Base-by-base conservation (phyloP, 2,797 vertebrate species). In the Gymnodraco acuticeps region DNA sequence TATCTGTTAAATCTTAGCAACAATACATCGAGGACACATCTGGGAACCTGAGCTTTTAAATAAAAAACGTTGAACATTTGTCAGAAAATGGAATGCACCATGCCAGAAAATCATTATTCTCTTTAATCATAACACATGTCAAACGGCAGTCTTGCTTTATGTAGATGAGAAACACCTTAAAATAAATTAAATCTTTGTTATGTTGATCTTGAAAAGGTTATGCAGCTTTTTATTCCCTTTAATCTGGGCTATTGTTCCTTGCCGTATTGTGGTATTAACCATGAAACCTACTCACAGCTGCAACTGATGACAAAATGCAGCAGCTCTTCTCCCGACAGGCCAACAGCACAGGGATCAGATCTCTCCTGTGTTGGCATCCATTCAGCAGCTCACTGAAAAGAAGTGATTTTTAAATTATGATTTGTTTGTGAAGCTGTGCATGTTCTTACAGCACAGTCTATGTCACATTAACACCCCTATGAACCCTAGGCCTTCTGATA, bases 341-440 rank as follows among this genome's bases (percentile, higher is more conserved):
- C 61, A 88, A 81, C 65, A 75, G 48, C 82, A 58, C 51, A 16
- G 33, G 77, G 65, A 80, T 78, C 77, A 52, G 81, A 77, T 87
- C 55, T 64, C 60, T 71, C 27, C 19, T 76, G 52, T 52, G 64
- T 64, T 82, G 47, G n/a, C 60, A 23, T 86, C 56, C 31, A 64
- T 70, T 82, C 75, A 70, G 58, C 20, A 47, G 61, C 80, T 73
- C 47, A 47, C 63, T 74, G 60, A 12, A 52, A 69, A 82, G 46
- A 70, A 72, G 51, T 14, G n/a, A 69, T 48, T 75, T 72, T 69
- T 54, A 67, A 56, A 77, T 70, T 59, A 14, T 54, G 27, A 17
- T 75, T 81, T 73, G 60, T 82, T 82, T 73, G 50, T 69, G 53
- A 75, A 73, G 41, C 77, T 80, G 71, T 83, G 56, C 41, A 27